Conservation (phyloP, 2,113 vertebrate genomes). For the Circaetus gallicus region DNA sequence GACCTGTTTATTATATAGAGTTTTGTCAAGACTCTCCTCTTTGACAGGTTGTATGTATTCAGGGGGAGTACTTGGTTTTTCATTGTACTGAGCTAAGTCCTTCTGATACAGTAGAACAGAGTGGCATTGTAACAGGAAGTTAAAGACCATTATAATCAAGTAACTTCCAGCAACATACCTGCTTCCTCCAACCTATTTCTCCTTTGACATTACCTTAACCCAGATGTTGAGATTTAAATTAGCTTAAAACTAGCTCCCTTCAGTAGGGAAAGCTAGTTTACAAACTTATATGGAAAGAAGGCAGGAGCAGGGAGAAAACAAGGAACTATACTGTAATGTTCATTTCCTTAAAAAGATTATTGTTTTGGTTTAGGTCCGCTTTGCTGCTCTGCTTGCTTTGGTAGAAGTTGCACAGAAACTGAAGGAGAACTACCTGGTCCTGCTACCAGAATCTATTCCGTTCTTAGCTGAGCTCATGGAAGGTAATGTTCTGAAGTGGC, state of each 20-base stretch:
- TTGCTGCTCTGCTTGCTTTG: conserved; percentile 86
- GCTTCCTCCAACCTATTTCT: not conserved
- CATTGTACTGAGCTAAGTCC: not conserved
- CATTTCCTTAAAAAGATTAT: not conserved
- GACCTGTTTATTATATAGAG: not conserved
- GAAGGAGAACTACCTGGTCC: conserved; percentile 90
- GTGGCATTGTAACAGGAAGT: not conserved
- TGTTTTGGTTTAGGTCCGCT: conserved; percentile 80
- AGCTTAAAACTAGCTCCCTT: not conserved
- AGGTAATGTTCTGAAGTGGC: conserved; percentile 73
- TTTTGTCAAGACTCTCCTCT: not conserved
- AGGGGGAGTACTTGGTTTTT: not conserved
- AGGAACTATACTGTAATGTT: not conserved
- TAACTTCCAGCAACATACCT: not conserved
- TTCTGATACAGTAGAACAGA: not conserved
- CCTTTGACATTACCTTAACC: not conserved
- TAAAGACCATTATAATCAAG: not conserved
- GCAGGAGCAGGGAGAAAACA: not conserved
- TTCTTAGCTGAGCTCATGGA: conserved; percentile 98
- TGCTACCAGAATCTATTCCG: conserved; percentile 93
- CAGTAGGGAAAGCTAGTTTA: not conserved
- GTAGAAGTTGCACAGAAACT: conserved; percentile 87
- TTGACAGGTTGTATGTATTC: not conserved
- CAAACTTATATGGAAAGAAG: not conserved
- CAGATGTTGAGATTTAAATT: not conserved